These are phyloP conservation scores for Apamea sordens DNA, from an alignment of 2,888 invertebrate species.

Conservation along the genomic window DNA sequence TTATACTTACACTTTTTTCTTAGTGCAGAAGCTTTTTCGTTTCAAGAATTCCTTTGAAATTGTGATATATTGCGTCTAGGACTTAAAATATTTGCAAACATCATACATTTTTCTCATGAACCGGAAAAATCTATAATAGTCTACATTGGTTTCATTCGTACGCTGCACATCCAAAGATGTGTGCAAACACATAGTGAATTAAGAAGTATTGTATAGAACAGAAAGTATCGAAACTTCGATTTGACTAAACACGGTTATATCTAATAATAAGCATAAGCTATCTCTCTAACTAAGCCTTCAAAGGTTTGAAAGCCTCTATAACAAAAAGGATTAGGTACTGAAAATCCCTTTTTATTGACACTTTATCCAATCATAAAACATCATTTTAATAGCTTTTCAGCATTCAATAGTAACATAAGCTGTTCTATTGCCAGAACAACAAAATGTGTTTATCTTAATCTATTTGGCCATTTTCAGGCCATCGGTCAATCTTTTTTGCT, in stretches of 20 bases:
- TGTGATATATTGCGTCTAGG: background rate
- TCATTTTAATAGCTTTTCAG: background rate
- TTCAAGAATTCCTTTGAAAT: background rate
- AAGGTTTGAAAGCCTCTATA: background rate
- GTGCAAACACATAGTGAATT: background rate
- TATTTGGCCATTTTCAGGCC: background rate
- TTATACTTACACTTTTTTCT: background rate
- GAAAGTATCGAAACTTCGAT: background rate
- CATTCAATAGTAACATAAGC: background rate
- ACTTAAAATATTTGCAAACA: background rate
- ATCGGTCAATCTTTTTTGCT: background rate
- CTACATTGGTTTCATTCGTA: background rate
- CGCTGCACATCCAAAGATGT: background rate
- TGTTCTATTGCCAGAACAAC: background rate
- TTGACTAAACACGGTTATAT: too few relatives aligned
- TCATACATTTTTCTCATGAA: background rate
- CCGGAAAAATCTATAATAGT: background rate
- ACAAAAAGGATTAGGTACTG: background rate
- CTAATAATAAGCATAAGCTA: background rate
- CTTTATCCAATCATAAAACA: background rate
- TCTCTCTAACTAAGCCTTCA: background rate
- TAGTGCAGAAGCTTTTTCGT: background rate
- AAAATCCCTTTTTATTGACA: conserved; percentile 2
- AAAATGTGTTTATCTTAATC: background rate
- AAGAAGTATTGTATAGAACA: background rate